Conservation (phyloP, 2,888 invertebrate genomes). For the Drosophila suboccidentalis region DNA sequence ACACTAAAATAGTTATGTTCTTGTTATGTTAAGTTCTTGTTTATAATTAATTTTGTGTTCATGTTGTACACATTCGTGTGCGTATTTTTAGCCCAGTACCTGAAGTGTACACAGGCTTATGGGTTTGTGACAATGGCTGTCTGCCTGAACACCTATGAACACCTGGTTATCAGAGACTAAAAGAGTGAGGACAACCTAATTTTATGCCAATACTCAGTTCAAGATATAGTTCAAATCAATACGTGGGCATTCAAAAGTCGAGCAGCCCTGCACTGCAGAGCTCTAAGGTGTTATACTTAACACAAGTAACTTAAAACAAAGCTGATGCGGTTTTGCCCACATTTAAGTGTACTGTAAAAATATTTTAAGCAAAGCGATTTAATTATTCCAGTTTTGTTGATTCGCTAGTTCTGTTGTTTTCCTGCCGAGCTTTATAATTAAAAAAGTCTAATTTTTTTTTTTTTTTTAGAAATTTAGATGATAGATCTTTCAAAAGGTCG, state of each 20-base stretch:
- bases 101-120: background rate
- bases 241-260: background rate
- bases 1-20: background rate
- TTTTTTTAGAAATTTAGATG: constrained; percentile 8
- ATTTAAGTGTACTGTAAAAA: background rate
- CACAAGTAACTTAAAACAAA: constrained; percentile 6
- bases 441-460: background rate
- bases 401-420: background rate
- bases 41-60: constrained; percentile 8
- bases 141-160: no score
- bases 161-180: no score
- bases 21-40: constrained; percentile 1
- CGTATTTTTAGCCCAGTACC: background rate
- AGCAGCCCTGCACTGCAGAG: background rate
- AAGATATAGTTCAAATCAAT: no score
- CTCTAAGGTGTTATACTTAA: background rate
- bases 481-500: background rate
- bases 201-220: no score
- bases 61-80: background rate
- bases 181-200: no score
- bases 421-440: background rate
- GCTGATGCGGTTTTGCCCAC: background rate
- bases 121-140: background rate
- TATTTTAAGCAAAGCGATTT: background rate
- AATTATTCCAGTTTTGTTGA: background rate